A percentile compares a stretch with the other conserved stretches of the same genome.
These are phyloP conservation scores for Atherinosoma microstoma DNA, from an alignment of 2,797 vertebrate genomes.

Conservation along the genomic window DNA sequence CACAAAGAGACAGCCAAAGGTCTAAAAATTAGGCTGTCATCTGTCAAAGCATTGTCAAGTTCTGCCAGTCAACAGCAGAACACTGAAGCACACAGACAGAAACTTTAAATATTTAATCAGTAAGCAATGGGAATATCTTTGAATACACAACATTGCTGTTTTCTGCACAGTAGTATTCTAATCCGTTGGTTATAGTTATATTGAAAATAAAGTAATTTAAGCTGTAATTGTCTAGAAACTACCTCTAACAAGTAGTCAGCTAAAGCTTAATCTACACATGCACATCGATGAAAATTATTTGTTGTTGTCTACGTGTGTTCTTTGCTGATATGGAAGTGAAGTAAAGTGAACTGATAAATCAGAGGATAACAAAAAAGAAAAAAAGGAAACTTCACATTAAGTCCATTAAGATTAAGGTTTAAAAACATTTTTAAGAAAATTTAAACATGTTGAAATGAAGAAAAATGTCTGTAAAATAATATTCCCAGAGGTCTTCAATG, in stretches of 20 bases:
- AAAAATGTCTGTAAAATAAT: conserved; percentile 27
- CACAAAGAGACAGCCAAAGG: conserved; percentile 40
- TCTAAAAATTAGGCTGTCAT: conserved; percentile 35
- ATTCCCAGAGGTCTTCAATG: not conserved
- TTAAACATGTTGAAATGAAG: not conserved
- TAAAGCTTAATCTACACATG: not conserved
- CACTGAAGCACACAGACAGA: conserved; percentile 14
- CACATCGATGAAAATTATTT: not conserved
- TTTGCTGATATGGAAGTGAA: not conserved
- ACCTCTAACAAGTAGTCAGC: not conserved
- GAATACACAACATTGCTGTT: conserved; percentile 31
- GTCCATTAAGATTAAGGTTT: too few species aligned
- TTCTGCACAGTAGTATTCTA: not conserved
- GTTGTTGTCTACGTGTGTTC: not conserved
- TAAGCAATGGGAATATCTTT: conserved; percentile 27
- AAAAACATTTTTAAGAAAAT: too few species aligned
- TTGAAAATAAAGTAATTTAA: not conserved
- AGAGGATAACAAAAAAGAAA: not conserved
- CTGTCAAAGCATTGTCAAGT: conserved; percentile 60
- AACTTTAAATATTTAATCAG: conserved; percentile 43
- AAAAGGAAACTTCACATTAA: too few species aligned
- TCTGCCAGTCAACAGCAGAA: conserved; percentile 46
- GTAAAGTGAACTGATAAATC: too few species aligned
- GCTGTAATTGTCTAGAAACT: not conserved
- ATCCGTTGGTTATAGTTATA: not conserved